A percentile compares a stretch with the other conserved stretches of the same genome.
phyloP scores from a whole-genome alignment of 2,888 invertebrate species.

The Dusona sp. region DNA sequence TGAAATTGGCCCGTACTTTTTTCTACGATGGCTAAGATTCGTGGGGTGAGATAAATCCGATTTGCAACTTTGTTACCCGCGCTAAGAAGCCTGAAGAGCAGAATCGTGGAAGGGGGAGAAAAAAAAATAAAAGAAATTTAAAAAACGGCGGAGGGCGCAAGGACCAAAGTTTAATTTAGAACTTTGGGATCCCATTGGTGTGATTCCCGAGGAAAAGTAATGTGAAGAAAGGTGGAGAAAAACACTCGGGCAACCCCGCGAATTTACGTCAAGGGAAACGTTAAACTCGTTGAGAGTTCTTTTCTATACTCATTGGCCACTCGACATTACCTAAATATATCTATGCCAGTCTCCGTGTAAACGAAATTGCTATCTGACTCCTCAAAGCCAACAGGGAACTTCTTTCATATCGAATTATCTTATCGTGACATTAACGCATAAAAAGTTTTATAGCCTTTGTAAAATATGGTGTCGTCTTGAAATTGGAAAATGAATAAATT shows the following conservation, averaged over 20 bases:
- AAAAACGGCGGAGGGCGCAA: constrained; percentile 2
- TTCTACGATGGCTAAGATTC: constrained; percentile 40
- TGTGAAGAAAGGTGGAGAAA: constrained; percentile 18
- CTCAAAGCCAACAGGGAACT: background rate
- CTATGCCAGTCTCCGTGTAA: background rate
- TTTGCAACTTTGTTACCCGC: constrained; percentile 63
- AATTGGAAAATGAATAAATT: background rate
- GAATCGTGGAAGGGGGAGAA: constrained; percentile 5
- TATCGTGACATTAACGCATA: background rate
- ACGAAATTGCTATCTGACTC: constrained; percentile 22
- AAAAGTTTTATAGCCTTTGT: background rate
- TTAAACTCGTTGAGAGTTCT: constrained; percentile 32
- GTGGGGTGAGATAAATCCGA: constrained; percentile 63
- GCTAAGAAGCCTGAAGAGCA: constrained; percentile 9
- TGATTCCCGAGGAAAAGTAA: constrained; percentile 29
- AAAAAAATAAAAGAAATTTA: constrained; percentile 12
- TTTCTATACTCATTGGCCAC: constrained; percentile 28
- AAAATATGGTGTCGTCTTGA: background rate
- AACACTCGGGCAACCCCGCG: constrained; percentile 21
- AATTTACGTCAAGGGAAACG: constrained; percentile 26
- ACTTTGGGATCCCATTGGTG: constrained; percentile 48
- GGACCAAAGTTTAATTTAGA: constrained; percentile 56
- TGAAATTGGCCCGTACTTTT: constrained; percentile 50
- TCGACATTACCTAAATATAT: constrained; percentile 2
- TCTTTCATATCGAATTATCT: constrained; percentile 44